Evolutionary conservation across 2,113 vertebrate species (phyloP).

Genomic region (Ammodramus savannarum): DNA sequence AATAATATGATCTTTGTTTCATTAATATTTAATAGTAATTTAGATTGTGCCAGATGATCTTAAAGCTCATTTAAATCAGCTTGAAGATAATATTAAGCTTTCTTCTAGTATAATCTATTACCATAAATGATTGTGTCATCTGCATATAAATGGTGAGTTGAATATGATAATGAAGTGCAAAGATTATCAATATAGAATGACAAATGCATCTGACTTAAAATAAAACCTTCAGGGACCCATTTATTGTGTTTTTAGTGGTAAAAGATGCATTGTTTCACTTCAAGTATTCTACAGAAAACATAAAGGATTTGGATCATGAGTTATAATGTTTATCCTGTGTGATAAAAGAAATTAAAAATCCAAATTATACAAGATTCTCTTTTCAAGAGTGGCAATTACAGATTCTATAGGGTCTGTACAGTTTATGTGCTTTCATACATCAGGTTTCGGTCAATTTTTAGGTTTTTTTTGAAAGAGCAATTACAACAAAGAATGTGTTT

Average conservation of each 20-base stretch:
- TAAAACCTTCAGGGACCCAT: constrained; percentile 63
- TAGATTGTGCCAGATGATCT: constrained; percentile 77
- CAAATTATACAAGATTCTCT: constrained; percentile 20
- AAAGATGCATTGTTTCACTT: constrained; percentile 66
- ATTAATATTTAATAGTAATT: constrained; percentile 83
- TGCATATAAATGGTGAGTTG: constrained; percentile 73
- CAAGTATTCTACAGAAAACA: constrained; percentile 58
- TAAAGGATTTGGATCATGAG: constrained; percentile 38
- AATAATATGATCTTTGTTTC: constrained; percentile 75
- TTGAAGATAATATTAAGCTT: constrained; percentile 78
- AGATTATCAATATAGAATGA: constrained; percentile 76
- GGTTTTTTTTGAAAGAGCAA: not conserved
- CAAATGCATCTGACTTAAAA: constrained; percentile 69
- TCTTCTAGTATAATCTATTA: constrained; percentile 73
- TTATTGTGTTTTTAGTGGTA: constrained; percentile 57
- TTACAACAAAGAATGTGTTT: not conserved
- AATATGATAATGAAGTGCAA: constrained; percentile 71
- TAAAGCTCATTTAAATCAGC: constrained; percentile 80
- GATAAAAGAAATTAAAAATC: not conserved
- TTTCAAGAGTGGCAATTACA: constrained; percentile 57
- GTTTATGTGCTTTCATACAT: not conserved
- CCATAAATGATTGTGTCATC: constrained; percentile 74
- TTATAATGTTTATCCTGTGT: constrained; percentile 18
- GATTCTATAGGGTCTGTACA: not conserved
- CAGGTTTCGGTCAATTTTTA: not conserved